A percentile compares a stretch with the other conserved stretches of the same genome.
These are phyloP conservation scores for Trichoplusia ni DNA, from an alignment of 1,140 invertebrate genomes.

Conservation along the genomic window DNA sequence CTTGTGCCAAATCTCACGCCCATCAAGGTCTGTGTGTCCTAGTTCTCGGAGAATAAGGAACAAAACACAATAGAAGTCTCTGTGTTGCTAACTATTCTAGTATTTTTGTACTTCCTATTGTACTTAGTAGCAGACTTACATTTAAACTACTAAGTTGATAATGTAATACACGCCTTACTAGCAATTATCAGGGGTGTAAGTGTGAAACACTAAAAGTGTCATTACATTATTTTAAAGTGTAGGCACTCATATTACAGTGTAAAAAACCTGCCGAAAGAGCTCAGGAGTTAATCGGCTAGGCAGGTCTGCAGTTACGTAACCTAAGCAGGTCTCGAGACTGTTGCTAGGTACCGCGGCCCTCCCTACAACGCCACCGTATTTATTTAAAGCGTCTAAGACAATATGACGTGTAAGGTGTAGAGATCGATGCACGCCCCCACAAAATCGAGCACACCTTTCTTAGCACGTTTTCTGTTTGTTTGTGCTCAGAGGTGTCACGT, in stretches of 20 bases:
- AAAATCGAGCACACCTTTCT: conserved; percentile 32
- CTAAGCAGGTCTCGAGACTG: neutral
- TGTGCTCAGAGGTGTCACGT: conserved; percentile 55
- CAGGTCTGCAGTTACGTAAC: conserved; percentile 12
- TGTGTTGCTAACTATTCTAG: too few species aligned
- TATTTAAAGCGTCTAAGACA: neutral
- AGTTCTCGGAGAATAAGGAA: conserved; percentile 7
- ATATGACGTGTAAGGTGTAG: neutral
- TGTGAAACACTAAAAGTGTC: too few species aligned
- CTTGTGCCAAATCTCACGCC: conserved; percentile 13
- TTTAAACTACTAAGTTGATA: too few species aligned
- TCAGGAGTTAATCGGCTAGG: too few species aligned
- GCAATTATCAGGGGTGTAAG: too few species aligned
- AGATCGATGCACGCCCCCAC: conserved; percentile 24
- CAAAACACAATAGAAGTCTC: neutral
- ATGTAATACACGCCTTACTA: too few species aligned
- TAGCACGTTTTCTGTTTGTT: conserved; percentile 36
- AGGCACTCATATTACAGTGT: neutral
- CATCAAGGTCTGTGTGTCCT: conserved; percentile 16
- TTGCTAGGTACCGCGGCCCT: neutral
- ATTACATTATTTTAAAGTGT: too few species aligned
- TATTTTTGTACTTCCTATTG: too few species aligned
- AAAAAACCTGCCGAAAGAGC: neutral
- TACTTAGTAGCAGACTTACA: neutral
- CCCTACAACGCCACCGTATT: neutral